A percentile compares a stretch with the other conserved stretches of the same genome.
phyloP scores from a whole-genome alignment of 2,797 vertebrate genomes.

The Distichodus sexfasciatus region DNA sequence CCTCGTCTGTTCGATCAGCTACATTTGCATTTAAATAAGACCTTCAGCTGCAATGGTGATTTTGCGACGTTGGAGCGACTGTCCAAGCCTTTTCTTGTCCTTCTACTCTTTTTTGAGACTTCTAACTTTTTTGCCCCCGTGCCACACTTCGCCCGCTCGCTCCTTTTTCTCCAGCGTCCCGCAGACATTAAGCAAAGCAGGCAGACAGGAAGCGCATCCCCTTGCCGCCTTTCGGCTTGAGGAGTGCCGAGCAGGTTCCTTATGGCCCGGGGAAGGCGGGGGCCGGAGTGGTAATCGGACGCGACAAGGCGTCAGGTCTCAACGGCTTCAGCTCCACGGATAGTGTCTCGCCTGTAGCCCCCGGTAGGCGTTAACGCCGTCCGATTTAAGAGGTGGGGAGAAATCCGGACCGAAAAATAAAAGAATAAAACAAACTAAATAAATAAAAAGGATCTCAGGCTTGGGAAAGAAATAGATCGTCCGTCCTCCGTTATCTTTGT shows the following conservation, averaged over 20 bases:
- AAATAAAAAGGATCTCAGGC: conserved; percentile 20
- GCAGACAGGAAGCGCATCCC: not conserved
- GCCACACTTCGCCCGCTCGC: not conserved
- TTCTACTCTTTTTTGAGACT: not conserved
- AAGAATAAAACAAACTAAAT: too few species aligned
- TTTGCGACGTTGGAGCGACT: too few species aligned
- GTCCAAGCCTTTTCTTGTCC: not conserved
- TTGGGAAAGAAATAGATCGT: conserved; percentile 37
- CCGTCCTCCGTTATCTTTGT: conserved; percentile 44
- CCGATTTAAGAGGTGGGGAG: too few species aligned
- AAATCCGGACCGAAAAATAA: conserved; percentile 8
- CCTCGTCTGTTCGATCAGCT: too few species aligned
- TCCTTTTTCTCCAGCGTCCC: not conserved
- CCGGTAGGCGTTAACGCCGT: too few species aligned
- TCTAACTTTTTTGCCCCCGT: too few species aligned
- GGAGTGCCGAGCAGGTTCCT: conserved; percentile 20
- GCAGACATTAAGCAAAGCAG: not conserved
- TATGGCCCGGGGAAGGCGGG: conserved; percentile 3
- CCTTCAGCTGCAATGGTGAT: too few species aligned
- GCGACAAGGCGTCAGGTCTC: conserved; percentile 57
- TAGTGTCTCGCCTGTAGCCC: too few species aligned
- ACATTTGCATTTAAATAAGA: too few species aligned
- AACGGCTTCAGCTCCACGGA: conserved; percentile 47
- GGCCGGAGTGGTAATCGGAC: conserved; percentile 55
- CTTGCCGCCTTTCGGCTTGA: not conserved